Base-by-base conservation (phyloP, 1,140 invertebrate species). In the Drosophila oshimai region DNA sequence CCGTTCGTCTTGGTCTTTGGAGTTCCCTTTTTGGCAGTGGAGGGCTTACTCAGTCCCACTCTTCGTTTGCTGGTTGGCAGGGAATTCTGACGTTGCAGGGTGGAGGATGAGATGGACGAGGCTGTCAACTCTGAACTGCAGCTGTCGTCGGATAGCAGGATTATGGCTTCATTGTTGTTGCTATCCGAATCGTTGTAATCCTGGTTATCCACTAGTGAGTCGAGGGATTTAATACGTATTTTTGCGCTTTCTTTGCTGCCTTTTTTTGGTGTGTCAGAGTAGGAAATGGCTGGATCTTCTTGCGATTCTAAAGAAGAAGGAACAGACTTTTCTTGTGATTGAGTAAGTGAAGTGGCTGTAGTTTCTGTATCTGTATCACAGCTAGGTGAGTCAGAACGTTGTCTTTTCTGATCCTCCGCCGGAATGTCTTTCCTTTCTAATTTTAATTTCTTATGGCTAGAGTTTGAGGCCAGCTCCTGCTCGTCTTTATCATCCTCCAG, bases 41-140 rank as follows among this genome's bases (percentile, higher is more conserved):
- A 26, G 26, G 77, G 62, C 51, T 78, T 90, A 2, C 84, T 73
- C n/a, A 90, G 44, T 15, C 89, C 89, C 9, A 90, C 20, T 6
- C 70, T 68, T 18, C 64, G 58, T 6, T 39, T 36, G 6, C 12
- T 28, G 17, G 20, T 13, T 22, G 71, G 42, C 57, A 61, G 45
- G 22, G 29, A 86, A 22, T 51, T 55, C 34, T 34, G 34, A 5
- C 36, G 36, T 34, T 31, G 20, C 13, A 29, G 13, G 6, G 6
- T 58, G 28, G 60, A 6, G 4, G 49, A 10, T 15, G 42, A 6
- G 9, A 6, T 12, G 1, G 49, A 45, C 12, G 58, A 49, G 4
- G 31, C 13, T 34, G 49, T 60, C 17, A 44, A 7, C 4, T 60
- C 42, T 2, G 72, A 62, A 4, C 51, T 70, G 6, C 54, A 72